Evolutionary conservation across 2,888 invertebrate species (phyloP).

Genomic region (Nesidiocoris tenuis): DNA sequence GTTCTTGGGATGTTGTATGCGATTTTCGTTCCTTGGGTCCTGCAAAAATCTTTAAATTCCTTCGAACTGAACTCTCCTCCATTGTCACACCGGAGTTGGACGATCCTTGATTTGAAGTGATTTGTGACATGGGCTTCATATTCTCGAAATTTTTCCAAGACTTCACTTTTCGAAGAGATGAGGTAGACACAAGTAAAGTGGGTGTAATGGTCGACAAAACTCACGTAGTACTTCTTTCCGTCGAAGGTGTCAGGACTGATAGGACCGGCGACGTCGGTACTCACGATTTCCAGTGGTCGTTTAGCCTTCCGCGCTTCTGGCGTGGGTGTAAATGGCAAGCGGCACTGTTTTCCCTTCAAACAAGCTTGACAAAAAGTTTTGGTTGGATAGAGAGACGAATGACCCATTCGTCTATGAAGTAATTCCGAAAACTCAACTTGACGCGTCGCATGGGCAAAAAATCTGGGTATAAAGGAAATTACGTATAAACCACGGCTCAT

Average conservation of each 20-base stretch:
- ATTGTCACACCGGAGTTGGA: not conserved
- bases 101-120: not conserved
- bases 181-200: not conserved
- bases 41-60: not conserved
- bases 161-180: not conserved
- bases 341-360: not conserved
- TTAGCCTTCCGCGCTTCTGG: constrained; percentile 12
- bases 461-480: no score
- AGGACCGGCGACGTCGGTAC: constrained; percentile 1
- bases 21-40: not conserved
- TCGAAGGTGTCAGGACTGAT: constrained; percentile 2
- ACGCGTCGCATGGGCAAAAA: no score
- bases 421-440: no score
- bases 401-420: constrained; percentile 12
- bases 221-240: constrained; percentile 2
- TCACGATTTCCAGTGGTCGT: not conserved
- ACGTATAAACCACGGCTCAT: no score
- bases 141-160: not conserved
- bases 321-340: not conserved
- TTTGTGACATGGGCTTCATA: not conserved
- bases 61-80: not conserved
- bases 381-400: not conserved
- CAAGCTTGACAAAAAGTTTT: constrained; percentile 9
- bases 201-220: constrained; percentile 1
- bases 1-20: not conserved